Evolutionary conservation across 2,888 invertebrate genomes (phyloP).

Genomic region (Pomacea canaliculata): DNA sequence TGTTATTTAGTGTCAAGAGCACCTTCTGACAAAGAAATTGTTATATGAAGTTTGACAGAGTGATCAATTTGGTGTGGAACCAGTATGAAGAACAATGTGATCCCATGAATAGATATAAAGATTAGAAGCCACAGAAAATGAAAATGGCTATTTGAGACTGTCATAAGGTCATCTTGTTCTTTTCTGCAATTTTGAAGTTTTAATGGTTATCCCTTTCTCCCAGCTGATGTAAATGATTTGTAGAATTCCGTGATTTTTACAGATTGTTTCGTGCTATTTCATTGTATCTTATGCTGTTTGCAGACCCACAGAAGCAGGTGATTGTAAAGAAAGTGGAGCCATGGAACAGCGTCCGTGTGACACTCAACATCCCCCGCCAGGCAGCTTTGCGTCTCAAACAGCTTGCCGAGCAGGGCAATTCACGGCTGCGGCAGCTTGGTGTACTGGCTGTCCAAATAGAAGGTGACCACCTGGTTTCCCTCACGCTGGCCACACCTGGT

Average conservation of each 20-base stretch:
- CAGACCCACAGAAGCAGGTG: slow-evolving; percentile 72
- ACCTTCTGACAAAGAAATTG: not conserved
- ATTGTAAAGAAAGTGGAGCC: slow-evolving; percentile 89
- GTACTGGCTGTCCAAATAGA: slow-evolving; percentile 94
- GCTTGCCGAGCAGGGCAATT: slow-evolving; percentile 91
- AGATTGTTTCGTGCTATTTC: no score
- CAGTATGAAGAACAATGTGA: not conserved
- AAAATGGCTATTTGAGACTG: no score
- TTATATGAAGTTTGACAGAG: not conserved
- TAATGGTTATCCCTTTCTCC: no score
- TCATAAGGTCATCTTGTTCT: no score
- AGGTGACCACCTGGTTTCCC: slow-evolving; percentile 74
- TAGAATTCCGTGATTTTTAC: no score
- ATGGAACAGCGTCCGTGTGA: slow-evolving; percentile 98
- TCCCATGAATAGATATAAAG: not conserved
- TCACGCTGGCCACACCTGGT: slow-evolving; percentile 77
- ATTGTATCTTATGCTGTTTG: not conserved
- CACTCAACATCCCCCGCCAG: slow-evolving; percentile 96
- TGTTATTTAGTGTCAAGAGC: not conserved
- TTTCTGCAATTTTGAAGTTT: no score
- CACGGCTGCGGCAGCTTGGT: slow-evolving; percentile 86
- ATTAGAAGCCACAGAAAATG: no score
- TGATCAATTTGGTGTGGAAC: not conserved
- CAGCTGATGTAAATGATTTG: no score
- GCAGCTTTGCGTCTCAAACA: slow-evolving; percentile 92